Evolutionary conservation across 2,888 invertebrate genomes (phyloP), one percentile per base, ranked within the genome.

Genomic region (Heterodera filipjevi): DNA sequence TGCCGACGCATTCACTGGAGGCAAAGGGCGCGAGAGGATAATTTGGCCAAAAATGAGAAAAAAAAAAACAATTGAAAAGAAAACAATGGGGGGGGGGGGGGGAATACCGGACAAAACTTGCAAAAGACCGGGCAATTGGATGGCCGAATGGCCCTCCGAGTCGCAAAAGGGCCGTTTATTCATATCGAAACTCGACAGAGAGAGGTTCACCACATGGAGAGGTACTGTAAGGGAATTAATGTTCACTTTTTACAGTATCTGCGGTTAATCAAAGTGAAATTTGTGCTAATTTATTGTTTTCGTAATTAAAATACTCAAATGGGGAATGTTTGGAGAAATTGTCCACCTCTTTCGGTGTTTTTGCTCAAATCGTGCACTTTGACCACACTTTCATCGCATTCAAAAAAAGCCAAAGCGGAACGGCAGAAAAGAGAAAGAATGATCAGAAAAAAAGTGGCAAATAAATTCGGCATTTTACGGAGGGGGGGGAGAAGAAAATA

Each of bases 121-220:
- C 66, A 78, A 59, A 46, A 66, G 66, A 14, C 78, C 78, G n/a
- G 78, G 78, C 68, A 78, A 64, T 76, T 33, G 64, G 10, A 78
- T 59, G 32, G 64, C 39, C 30, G 74, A 30, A n/a, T 78, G 46
- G 30, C 46, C 66, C n/a, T 75, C 49, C 3, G 66, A 49, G 35
- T 66, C 64, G 68, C 86, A 86, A 66, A 84, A 44, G 53, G 85
- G 86, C 30, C 83, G 80, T 75, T 82, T 84, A 66, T 85, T 44
- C 49, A 70, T 80, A 68, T 86, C 86, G 74, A 85, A 86, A 35
- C 84, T 85, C 46, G 81, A 64, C 44, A 86, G 79, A 71, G 83
- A 82, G 35, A 86, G 83, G 53, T 84, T 82, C 49, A 79, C 77
- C 81, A 86, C 84, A 16, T 80, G 77, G 66, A 86, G 10, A 30